Evolutionary conservation across 2,797 vertebrate genomes (phyloP), one percentile per base, ranked within the genome.

Genomic region (Tenualosa ilisha): DNA sequence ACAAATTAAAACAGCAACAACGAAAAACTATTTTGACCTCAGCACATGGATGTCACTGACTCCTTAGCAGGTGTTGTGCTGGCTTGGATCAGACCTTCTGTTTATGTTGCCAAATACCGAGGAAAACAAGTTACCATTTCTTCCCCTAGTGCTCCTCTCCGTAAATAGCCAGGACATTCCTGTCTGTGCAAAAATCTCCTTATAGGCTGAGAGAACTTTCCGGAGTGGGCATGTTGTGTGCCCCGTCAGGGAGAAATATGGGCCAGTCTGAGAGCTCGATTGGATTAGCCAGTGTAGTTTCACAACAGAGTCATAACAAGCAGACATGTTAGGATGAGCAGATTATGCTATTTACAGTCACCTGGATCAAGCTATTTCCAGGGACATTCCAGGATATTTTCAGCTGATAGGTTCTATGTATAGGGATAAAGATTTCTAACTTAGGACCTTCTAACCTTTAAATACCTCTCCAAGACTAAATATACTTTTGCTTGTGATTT

Each of bases 401-500:
- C 22, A 79, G 72, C 26, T 9, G 17, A 15, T 11, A 9, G 43
- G 72, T 79, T 43, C 72, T 79, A 79, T 46, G 37, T 79, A 40
- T 31, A 40, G 37, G 31, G 13, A 75, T 31, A 37, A 72, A 40
- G 31, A 12, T 40, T 13, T 17, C 26, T 40, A 40, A 72, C 12
- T 17, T 31, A 1, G 31, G 72, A 5, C 22, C 3, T 79, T 43
- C 13, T 17, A 6, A 46, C 37, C 72, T 79, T 46, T 43, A 46
- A 79, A 79, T 79, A 79, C 15, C 17, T 20, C 72, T 22, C 1
- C 4, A 7, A 43, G 17, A 79, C 72, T 79, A 79, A 46, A 79
- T 79, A 68, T 88, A 84, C 83, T 75, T 85, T 61, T 61, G 6
- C 81, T 7, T 1, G 63, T 79, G 81, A 63, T 88, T 87, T 82